These are phyloP conservation scores for Gymnobelideus leadbeateri DNA, from an alignment of 2,113 vertebrate genomes.

Conservation along the genomic window DNA sequence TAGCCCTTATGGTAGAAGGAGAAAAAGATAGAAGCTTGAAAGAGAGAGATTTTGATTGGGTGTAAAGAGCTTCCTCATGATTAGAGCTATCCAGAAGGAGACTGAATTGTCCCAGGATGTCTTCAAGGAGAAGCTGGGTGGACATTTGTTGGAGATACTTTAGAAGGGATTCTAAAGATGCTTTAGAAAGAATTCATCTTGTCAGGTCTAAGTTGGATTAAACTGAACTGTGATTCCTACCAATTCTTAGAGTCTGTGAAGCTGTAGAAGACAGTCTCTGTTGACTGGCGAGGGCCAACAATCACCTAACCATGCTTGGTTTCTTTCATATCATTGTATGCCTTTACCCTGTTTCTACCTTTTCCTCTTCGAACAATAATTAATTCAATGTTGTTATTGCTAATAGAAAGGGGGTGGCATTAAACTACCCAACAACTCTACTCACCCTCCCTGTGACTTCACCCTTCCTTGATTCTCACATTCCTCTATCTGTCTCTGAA, in stretches of 20 bases:
- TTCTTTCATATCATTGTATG: not conserved
- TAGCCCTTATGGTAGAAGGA: not conserved
- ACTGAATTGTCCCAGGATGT: not conserved
- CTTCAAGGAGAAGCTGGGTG: not conserved
- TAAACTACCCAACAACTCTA: not conserved
- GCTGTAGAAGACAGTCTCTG: not conserved
- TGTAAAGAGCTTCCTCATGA: not conserved
- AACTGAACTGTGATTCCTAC: not conserved
- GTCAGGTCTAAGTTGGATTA: not conserved
- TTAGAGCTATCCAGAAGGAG: not conserved
- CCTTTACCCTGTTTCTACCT: not conserved
- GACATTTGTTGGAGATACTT: not conserved
- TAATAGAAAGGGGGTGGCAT: not conserved
- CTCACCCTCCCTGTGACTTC: not conserved
- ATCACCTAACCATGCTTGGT: not conserved
- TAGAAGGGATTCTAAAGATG: not conserved
- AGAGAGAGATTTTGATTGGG: not conserved
- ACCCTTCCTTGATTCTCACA: not conserved
- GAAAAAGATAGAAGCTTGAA: not conserved
- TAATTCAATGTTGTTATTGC: not conserved
- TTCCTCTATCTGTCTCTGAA: not conserved
- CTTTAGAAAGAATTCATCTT: not conserved
- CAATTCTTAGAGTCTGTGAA: not conserved
- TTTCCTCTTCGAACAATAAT: not conserved
- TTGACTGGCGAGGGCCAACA: not conserved